Evolutionary conservation across 1,140 invertebrate genomes (phyloP).

Genomic region (Acromyrmex charruanus): DNA sequence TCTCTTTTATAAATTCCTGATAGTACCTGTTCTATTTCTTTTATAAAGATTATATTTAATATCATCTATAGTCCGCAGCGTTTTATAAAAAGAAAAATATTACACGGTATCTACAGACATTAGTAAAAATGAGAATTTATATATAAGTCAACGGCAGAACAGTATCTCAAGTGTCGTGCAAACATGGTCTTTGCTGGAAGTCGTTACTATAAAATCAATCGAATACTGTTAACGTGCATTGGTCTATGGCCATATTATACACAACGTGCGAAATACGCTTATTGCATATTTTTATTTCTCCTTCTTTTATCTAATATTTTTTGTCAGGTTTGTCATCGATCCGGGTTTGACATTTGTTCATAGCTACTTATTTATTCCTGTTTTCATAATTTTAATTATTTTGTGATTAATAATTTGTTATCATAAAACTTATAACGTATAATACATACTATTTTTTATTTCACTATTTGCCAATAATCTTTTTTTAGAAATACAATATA

Average conservation of each 20-base stretch:
- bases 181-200: slow-evolving; percentile 8
- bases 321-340: slow-evolving; percentile 40
- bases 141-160: not conserved
- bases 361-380: not conserved
- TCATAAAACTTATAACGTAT: not conserved
- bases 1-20: not conserved
- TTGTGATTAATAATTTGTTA: not conserved
- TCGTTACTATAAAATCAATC: slow-evolving; percentile 26
- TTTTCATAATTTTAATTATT: not conserved
- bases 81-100: slow-evolving; percentile 23
- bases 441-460: not conserved
- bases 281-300: not conserved
- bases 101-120: not conserved
- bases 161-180: not conserved
- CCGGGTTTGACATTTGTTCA: not conserved
- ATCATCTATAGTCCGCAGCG: not conserved
- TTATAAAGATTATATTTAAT: slow-evolving; percentile 18
- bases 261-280: not conserved
- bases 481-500: not conserved
- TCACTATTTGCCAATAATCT: not conserved
- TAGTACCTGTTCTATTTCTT: not conserved
- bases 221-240: slow-evolving; percentile 3
- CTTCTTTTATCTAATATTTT: not conserved
- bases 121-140: not conserved
- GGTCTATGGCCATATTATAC: slow-evolving; percentile 43